A percentile compares a stretch with the other conserved stretches of the same genome.
Evolutionary conservation across 2,797 vertebrate species (phyloP).

Genomic region (Tympanoctomys barrerae): DNA sequence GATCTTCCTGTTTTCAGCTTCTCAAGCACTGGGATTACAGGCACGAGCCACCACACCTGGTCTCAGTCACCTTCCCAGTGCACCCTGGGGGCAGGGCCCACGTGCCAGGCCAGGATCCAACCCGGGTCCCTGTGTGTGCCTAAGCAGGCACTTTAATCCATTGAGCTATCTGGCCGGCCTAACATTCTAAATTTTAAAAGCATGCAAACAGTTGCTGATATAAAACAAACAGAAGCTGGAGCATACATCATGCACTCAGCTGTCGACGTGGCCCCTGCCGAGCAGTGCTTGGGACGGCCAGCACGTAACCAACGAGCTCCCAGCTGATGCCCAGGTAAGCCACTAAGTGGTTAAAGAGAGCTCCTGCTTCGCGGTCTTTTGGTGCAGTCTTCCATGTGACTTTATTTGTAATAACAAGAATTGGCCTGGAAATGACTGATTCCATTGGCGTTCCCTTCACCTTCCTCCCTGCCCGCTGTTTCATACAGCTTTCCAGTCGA

Average conservation of each 20-base stretch:
- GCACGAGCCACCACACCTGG: too few species aligned
- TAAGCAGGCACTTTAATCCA: too few species aligned
- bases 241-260: neutral
- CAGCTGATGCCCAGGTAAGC: neutral
- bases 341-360: neutral
- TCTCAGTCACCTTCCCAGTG: too few species aligned
- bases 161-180: too few species aligned
- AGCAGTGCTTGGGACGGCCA: neutral
- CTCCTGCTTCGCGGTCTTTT: neutral
- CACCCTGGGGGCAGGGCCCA: too few species aligned
- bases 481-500: neutral
- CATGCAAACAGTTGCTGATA: neutral
- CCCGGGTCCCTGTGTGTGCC: too few species aligned
- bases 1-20: too few species aligned
- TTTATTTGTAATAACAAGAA: neutral
- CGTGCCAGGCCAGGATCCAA: too few species aligned
- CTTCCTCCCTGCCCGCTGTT: neutral
- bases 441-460: neutral
- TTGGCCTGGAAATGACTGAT: neutral
- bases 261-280: neutral
- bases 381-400: neutral
- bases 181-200: neutral
- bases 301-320: neutral
- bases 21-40: too few species aligned
- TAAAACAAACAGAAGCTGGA: neutral